A percentile compares a stretch with the other conserved stretches of the same genome.
phyloP scores from a whole-genome alignment of 2,797 vertebrate species.

The Okamejei kenojei region DNA sequence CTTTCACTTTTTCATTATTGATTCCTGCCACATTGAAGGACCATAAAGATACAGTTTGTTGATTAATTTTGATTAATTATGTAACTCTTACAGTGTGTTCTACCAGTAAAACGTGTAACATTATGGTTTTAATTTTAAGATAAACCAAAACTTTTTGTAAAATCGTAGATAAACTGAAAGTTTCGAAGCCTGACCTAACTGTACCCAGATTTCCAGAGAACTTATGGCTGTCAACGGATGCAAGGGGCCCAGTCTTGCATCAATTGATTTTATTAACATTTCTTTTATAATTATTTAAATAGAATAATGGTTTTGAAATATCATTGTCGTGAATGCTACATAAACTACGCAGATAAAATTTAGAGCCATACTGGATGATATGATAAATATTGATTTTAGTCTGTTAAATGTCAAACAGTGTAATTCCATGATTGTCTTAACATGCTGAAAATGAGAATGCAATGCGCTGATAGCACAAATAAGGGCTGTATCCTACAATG shows the following conservation, averaged over 20 bases:
- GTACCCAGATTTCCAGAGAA: background rate
- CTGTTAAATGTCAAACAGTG: background rate
- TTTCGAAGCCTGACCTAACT: background rate
- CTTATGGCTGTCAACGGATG: background rate
- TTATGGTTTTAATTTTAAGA: background rate
- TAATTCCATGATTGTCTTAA: background rate
- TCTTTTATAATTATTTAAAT: slow-evolving; percentile 11
- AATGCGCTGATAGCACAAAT: background rate
- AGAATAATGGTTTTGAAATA: background rate
- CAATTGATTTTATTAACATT: background rate
- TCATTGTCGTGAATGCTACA: background rate
- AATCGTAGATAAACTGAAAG: background rate
- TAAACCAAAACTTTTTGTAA: background rate
- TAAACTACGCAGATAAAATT: no score
- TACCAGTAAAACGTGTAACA: background rate
- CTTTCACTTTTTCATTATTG: background rate
- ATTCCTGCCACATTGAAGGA: background rate
- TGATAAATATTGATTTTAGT: background rate
- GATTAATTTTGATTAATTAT: background rate
- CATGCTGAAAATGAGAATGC: background rate
- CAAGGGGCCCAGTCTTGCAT: background rate
- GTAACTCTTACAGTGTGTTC: background rate
- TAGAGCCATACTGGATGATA: background rate
- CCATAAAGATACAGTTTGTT: background rate
- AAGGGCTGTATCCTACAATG: background rate